These are phyloP conservation scores for Channa maculata DNA, from an alignment of 2,113 vertebrate genomes.

Conservation along the genomic window DNA sequence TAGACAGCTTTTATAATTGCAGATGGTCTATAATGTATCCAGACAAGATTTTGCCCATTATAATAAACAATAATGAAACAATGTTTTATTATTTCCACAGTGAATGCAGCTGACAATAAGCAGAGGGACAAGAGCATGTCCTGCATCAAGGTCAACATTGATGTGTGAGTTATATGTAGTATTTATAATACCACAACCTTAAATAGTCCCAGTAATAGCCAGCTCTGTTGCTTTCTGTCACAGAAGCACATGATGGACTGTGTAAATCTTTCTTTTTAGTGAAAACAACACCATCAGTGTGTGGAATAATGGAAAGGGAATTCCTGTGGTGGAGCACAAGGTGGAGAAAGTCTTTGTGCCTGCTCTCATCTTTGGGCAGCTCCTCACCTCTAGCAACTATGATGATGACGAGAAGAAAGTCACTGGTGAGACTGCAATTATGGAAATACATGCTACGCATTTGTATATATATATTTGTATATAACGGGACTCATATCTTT, in stretches of 20 bases:
- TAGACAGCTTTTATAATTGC: neutral
- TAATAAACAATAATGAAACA: neutral
- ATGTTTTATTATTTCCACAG: conserved; percentile 68
- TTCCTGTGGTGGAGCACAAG: conserved; percentile 97
- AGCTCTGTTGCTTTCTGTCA: neutral
- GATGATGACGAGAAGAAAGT: conserved; percentile 97
- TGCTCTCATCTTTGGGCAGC: conserved; percentile 98
- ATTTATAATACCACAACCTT: neutral
- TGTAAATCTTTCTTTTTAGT: conserved; percentile 70
- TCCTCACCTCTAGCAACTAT: conserved; percentile 98
- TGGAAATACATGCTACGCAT: too few relatives aligned
- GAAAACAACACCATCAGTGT: conserved; percentile 95
- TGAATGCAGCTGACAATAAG: conserved; percentile 98
- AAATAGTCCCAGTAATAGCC: neutral
- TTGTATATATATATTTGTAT: too few relatives aligned
- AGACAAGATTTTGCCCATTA: neutral
- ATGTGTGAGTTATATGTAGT: conserved; percentile 87
- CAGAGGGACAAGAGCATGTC: conserved; percentile 95
- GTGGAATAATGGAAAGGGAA: conserved; percentile 99
- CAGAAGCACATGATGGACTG: neutral
- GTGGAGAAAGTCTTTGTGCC: conserved; percentile 97
- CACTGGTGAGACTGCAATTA: conserved; percentile 86
- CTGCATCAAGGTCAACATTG: conserved; percentile 93
- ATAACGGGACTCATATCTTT: neutral
- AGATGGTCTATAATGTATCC: neutral